phyloP scores from a whole-genome alignment of 2,888 invertebrate species.

The Drosophila yooni region DNA sequence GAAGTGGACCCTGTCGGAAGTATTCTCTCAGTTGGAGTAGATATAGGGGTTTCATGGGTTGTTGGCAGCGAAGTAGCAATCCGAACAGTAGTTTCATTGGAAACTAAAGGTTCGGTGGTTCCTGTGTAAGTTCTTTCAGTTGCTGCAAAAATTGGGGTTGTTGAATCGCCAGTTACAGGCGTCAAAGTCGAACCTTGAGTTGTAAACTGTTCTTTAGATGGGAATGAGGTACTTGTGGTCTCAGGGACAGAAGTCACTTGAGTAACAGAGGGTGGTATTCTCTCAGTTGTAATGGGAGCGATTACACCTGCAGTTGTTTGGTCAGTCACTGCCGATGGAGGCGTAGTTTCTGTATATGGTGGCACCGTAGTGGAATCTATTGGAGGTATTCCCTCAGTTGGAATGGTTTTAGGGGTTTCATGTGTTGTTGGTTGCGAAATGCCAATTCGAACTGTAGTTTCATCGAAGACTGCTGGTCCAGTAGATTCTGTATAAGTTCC shows the following conservation, averaged over 20 bases:
- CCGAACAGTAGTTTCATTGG: too few relatives aligned
- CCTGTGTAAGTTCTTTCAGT: too few relatives aligned
- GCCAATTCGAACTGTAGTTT: neutral
- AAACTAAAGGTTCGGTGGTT: too few relatives aligned
- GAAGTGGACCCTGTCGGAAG: too few relatives aligned
- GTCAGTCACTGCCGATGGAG: neutral
- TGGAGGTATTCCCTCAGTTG: neutral
- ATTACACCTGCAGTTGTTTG: neutral
- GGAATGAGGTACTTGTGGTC: too few relatives aligned
- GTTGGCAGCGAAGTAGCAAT: too few relatives aligned
- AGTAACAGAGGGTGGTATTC: neutral
- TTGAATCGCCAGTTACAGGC: too few relatives aligned
- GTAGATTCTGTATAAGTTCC: neutral
- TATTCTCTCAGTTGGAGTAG: too few relatives aligned
- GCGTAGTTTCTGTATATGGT: neutral
- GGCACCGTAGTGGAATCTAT: neutral
- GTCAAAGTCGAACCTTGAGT: too few relatives aligned
- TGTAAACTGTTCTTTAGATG: too few relatives aligned
- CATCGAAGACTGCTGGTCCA: rapidly evolving
- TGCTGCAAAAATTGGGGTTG: too few relatives aligned
- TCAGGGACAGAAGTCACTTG: neutral
- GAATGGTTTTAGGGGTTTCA: neutral
- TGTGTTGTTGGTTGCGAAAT: neutral
- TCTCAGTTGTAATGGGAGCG: neutral
- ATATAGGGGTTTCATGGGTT: too few relatives aligned